phyloP scores from a whole-genome alignment of 2,797 vertebrate genomes.

The Taenioides sp. region DNA sequence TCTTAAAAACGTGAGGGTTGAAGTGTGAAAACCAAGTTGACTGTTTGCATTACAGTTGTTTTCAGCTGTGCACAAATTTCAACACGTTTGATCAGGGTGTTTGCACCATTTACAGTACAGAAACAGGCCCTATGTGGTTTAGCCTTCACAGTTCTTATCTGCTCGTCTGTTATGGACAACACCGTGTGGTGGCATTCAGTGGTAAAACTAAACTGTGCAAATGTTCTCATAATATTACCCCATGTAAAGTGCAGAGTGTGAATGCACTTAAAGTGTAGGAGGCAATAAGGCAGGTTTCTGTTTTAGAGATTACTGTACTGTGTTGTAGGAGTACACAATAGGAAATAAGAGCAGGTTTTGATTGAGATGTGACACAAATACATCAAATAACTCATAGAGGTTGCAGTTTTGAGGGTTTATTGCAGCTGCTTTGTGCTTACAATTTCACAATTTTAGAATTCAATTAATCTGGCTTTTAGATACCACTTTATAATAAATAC shows the following conservation, averaged over 20 bases:
- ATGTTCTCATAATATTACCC: background rate
- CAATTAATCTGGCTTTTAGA: no score
- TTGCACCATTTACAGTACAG: constrained; percentile 36
- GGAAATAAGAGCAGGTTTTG: background rate
- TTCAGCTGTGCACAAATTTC: background rate
- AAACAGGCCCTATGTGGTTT: background rate
- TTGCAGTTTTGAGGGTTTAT: background rate
- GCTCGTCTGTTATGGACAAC: background rate
- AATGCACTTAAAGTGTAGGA: constrained; percentile 13
- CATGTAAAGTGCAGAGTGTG: constrained; percentile 27
- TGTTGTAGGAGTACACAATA: background rate
- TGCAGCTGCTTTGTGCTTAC: background rate
- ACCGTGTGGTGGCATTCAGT: background rate
- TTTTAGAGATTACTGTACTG: background rate
- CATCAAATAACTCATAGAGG: background rate
- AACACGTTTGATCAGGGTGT: background rate
- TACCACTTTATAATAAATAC: no score
- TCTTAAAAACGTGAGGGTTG: background rate
- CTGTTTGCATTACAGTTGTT: no score
- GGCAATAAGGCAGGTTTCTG: background rate
- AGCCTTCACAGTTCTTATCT: background rate
- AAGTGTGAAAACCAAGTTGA: no score
- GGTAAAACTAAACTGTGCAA: background rate
- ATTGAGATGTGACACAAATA: background rate
- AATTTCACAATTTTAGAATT: background rate